A percentile compares a stretch with the other conserved stretches of the same genome.
Conservation (phyloP, 2,797 vertebrate genomes). For the Sebastes ruberrimus region DNA sequence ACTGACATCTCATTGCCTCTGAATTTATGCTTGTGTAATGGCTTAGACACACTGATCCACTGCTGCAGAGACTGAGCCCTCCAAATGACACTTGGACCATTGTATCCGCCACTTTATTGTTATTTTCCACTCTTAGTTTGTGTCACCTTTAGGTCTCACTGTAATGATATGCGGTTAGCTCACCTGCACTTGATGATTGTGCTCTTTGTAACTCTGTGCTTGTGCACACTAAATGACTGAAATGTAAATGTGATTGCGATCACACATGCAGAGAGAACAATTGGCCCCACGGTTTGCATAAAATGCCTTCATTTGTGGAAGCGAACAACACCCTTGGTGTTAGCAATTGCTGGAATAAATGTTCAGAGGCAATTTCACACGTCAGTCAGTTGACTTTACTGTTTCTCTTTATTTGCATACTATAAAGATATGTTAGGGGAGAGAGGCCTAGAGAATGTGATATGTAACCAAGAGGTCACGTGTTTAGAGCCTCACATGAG, state of each 20-base stretch:
- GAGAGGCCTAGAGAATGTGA: not conserved
- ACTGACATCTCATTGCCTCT: slow-evolving; percentile 27
- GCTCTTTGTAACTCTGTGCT: slow-evolving; percentile 7
- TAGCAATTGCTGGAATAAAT: slow-evolving; percentile 13
- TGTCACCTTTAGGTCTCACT: not conserved
- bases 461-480: not conserved
- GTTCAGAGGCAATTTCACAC: slow-evolving; percentile 10
- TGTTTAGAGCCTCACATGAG: not conserved
- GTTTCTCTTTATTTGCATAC: not conserved
- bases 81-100: not conserved
- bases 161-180: not conserved
- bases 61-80: not conserved
- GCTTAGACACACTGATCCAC: not conserved
- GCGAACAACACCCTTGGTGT: slow-evolving; percentile 11
- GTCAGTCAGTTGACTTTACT: slow-evolving; percentile 27
- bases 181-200: slow-evolving; percentile 31
- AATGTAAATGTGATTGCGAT: slow-evolving; percentile 62
- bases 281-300: slow-evolving; percentile 33
- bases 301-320: slow-evolving; percentile 20
- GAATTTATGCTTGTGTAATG: slow-evolving; percentile 18
- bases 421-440: not conserved
- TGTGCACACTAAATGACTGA: not conserved
- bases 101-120: not conserved
- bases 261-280: slow-evolving; percentile 39
- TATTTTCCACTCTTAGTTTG: not conserved